Conservation (phyloP, 53 echinoderm and acorn worm genomes). For the Paracentrotus lividus region DNA sequence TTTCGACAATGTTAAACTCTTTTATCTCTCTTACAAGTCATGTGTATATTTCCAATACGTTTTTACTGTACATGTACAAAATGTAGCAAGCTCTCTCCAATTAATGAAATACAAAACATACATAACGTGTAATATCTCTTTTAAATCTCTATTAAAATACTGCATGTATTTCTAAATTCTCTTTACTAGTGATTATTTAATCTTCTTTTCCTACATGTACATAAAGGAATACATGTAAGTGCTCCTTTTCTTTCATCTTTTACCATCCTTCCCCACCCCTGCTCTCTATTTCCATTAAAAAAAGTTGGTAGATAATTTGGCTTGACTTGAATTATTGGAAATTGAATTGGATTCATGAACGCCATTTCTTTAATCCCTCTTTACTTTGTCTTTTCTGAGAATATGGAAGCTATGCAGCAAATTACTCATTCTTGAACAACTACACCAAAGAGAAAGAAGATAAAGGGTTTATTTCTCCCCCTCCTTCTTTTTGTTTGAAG, state of each 20-base stretch:
- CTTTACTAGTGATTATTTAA: no score
- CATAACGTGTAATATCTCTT: no score
- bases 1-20: no score
- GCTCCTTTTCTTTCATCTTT: neutral
- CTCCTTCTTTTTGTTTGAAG: neutral
- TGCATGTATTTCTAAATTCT: no score
- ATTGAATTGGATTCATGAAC: slow-evolving; percentile 24
- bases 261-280: neutral
- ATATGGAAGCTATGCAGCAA: slow-evolving; percentile 4
- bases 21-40: no score
- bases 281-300: neutral
- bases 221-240: neutral
- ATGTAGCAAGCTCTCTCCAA: no score
- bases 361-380: neutral
- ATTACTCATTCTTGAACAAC: slow-evolving; percentile 19
- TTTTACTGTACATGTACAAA: no score
- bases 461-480: neutral
- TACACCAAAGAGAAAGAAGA: neutral
- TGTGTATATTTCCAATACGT: no score
- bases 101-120: no score
- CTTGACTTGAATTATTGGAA: neutral
- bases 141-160: no score
- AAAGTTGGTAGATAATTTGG: neutral
- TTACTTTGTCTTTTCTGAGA: slow-evolving; percentile 26
- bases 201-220: no score